A percentile compares a stretch with the other conserved stretches of the same genome.
These are phyloP conservation scores for Strongylocentrotus purpuratus DNA, from an alignment of 35 echinoderm and acorn worm species.

Conservation along the genomic window DNA sequence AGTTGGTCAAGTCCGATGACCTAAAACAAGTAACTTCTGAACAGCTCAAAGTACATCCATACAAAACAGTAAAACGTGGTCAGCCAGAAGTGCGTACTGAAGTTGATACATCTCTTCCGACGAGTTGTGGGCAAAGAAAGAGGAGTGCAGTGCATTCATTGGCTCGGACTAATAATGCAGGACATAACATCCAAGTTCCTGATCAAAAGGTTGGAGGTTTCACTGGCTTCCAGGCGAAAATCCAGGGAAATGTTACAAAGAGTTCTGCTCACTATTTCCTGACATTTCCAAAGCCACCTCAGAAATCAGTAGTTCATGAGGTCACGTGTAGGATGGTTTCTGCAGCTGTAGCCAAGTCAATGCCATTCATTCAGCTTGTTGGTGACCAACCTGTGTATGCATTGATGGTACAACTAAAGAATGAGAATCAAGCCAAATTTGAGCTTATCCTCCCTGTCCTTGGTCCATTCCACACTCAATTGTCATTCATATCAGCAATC, in stretches of 20 bases:
- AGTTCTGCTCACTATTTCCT: constrained; percentile 36
- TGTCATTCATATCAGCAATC: constrained; percentile 49
- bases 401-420: constrained; percentile 39
- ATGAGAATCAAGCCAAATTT: constrained; percentile 24
- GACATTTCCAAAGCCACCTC: constrained; percentile 50
- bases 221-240: constrained; percentile 32
- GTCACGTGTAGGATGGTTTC: constrained; percentile 37
- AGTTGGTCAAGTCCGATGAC: constrained; percentile 13
- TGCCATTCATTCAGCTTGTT: constrained; percentile 48
- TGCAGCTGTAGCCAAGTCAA: constrained; percentile 32
- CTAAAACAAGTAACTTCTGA: not conserved
- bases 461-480: constrained; percentile 40
- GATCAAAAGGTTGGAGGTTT: constrained; percentile 40
- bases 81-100: constrained; percentile 13
- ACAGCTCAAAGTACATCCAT: constrained; percentile 40
- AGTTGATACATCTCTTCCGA: constrained; percentile 35
- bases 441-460: constrained; percentile 34
- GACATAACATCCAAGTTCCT: not conserved
- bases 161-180: constrained; percentile 27
- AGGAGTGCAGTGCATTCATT: constrained; percentile 38
- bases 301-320: constrained; percentile 37
- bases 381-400: constrained; percentile 37
- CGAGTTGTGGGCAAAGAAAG: constrained; percentile 39
- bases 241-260: constrained; percentile 17
- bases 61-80: constrained; percentile 48